A percentile compares a stretch with the other conserved stretches of the same genome.
Evolutionary conservation across 2,797 vertebrate species (phyloP).

Genomic region (Malacoctenus gilli): DNA sequence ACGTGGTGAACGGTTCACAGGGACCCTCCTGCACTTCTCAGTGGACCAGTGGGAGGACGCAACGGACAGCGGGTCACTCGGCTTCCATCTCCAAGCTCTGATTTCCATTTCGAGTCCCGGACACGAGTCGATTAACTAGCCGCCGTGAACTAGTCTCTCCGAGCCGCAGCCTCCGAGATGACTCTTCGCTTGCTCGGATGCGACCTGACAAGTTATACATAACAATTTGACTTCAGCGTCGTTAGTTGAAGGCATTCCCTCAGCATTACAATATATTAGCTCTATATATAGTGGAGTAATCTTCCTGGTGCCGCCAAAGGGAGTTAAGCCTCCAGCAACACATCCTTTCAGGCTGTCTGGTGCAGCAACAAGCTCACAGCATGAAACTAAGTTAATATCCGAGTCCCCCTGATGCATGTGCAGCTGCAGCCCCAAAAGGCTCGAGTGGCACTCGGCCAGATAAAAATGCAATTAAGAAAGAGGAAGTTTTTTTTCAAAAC

Average conservation of each 20-base stretch:
- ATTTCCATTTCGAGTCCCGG: too few relatives aligned
- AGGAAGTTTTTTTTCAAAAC: slow-evolving; percentile 1
- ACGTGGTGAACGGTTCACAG: too few relatives aligned
- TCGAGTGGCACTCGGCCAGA: slow-evolving; percentile 27
- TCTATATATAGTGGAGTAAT: neutral
- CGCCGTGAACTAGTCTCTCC: too few relatives aligned
- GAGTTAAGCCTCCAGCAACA: slow-evolving; percentile 28
- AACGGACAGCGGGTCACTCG: too few relatives aligned
- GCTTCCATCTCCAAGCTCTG: too few relatives aligned
- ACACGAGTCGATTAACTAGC: too few relatives aligned
- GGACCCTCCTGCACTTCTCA: too few relatives aligned
- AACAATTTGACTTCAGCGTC: neutral
- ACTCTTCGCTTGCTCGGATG: neutral
- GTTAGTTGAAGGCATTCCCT: too few relatives aligned
- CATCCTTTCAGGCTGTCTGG: slow-evolving; percentile 28
- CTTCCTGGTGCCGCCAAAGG: neutral
- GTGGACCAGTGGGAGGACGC: too few relatives aligned
- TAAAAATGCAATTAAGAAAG: slow-evolving; percentile 46
- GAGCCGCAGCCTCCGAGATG: neutral
- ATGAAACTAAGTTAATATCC: neutral
- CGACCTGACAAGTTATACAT: neutral
- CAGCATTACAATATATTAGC: too few relatives aligned
- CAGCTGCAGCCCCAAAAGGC: slow-evolving; percentile 23
- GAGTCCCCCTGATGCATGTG: slow-evolving; percentile 19
- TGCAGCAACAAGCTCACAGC: slow-evolving; percentile 37